Percentiles rank a stretch among this genome's conserved stretches.
Evolutionary conservation across 2,888 invertebrate species (phyloP).

Genomic region (Drosophila bunnanda): DNA sequence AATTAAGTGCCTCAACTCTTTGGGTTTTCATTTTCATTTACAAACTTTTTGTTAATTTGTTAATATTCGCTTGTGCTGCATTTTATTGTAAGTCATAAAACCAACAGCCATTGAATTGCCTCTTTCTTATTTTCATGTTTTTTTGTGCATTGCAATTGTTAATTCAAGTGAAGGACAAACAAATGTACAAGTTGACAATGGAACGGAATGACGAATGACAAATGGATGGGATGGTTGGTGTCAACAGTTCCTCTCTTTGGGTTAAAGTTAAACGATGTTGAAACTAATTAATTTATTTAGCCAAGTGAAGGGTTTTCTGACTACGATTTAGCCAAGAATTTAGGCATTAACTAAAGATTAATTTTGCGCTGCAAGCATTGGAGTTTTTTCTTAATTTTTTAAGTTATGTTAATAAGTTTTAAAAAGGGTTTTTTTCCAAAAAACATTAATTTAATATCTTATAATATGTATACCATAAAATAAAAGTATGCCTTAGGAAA

Average conservation of each 20-base stretch:
- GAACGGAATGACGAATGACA: conserved; percentile 40
- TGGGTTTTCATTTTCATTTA: neutral
- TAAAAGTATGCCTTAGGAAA: too few species aligned
- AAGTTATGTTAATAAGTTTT: neutral
- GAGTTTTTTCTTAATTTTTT: neutral
- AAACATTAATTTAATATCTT: too few species aligned
- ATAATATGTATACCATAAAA: too few species aligned
- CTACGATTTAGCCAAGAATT: conserved; percentile 15
- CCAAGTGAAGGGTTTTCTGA: conserved; percentile 26
- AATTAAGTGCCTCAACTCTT: conserved; percentile 4
- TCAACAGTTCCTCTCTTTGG: conserved; percentile 40
- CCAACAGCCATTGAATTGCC: conserved; percentile 32
- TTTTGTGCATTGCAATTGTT: conserved; percentile 25
- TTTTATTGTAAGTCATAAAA: conserved; percentile 35
- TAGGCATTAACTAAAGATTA: neutral
- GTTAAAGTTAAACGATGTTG: conserved; percentile 44
- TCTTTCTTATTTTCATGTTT: conserved; percentile 15
- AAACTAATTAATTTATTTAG: conserved; percentile 38
- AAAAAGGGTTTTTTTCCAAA: too few species aligned
- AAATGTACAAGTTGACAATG: conserved; percentile 43
- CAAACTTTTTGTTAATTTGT: conserved; percentile 4
- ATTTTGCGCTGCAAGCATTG: neutral
- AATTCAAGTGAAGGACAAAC: conserved; percentile 46
- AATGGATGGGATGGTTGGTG: conserved; percentile 9
- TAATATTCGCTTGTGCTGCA: neutral